Evolutionary conservation across 1,140 invertebrate species (phyloP), one percentile per base, ranked within the genome.

Genomic region (Dendrolimus punctatus): DNA sequence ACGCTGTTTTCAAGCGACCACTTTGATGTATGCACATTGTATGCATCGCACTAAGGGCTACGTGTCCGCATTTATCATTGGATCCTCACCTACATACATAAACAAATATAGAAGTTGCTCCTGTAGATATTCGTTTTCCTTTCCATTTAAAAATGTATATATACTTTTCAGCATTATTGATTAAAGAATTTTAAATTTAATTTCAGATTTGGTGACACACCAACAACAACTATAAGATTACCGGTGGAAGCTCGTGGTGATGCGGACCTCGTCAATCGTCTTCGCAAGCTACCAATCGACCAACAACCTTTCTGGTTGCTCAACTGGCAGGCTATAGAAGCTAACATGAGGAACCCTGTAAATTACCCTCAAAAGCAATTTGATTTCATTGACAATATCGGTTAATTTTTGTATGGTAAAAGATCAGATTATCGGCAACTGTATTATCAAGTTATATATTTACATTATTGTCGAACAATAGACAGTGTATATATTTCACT

Each of bases 251-350:
- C 88, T 6, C 66, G 82, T 6, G 88, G 87, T 4, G 88, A 89
- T 56, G 71, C 58, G 8, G 70, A 81, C 0, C 65, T 83, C 8
- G 71, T 89, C 1, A 76, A 87, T 23, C 60, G 79, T n/a, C 53
- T 89, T 2, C 83, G 66, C 38, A 60, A 68, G 8, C 55, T 87
- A 39, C 88, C 88, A 0, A 40, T 71, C 40, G 87, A 89, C 42
- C 71, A 87, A 23, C 85, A 86, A 54, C 88, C 88, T 0, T 89
- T 89, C 62, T 90, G 88, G 88, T 76, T 83, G 40, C 48, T 89
- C 41, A 89, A 84, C 53, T 78, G 71, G 71, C 56, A 60, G 39
- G 68, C 66, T 3, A 44, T 80, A 9, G 78, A 80, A 48, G 57
- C 58, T 0, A 58, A 74, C 1, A 69, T 76, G 40, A 61, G 60